Base-by-base conservation (phyloP, 2,113 vertebrate genomes). In the Puma concolor region DNA sequence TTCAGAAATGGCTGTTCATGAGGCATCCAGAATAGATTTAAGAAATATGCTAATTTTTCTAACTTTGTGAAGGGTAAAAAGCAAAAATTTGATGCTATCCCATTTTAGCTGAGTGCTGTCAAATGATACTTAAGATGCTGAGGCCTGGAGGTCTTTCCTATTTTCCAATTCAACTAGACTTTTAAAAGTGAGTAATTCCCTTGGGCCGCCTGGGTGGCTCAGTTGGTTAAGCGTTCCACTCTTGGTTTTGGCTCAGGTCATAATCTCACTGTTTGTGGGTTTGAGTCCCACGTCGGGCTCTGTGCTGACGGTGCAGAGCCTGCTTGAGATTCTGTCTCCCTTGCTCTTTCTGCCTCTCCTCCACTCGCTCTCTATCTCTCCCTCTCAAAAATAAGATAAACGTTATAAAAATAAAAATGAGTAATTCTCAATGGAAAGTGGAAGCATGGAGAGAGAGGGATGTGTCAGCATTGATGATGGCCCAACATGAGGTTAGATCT, bases 1-100 rank as follows among this genome's bases (percentile, higher is more conserved):
- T 92, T 96, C 4, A 85, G 87, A 91, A 76, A 74, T 81, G 29
- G 11, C 36, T 91, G 92, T 97, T 71, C 84, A 77, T 44, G 66
- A 96, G 48, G 29, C 27, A 44, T 57, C 29, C 64, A 88, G 69
- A 93, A 44, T 71, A 89, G 25, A 60, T 57, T 91, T 76, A 95
- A 84, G 57, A 96, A 82, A 67, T 41, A 52, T 0, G 50, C 27
- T 54, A 71, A 79, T 41, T 94, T 64, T 77, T 57, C 15, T 83
- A 23, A 69, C 41, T 81, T 89, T 29, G 2, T 67, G 36, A 89
- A 79, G 60, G 31, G n/a, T 50, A 64, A 84, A 50, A 96, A 91
- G 15, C 36, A 79, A 85, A 94, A 79, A 52, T 41, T 31, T 5
- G 12, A 25, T 85, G 31, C 31, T 64, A 13, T 60, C 4, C n/a